Conservation (phyloP, 1,140 invertebrate species). For the Teleopsis dalmanni region DNA sequence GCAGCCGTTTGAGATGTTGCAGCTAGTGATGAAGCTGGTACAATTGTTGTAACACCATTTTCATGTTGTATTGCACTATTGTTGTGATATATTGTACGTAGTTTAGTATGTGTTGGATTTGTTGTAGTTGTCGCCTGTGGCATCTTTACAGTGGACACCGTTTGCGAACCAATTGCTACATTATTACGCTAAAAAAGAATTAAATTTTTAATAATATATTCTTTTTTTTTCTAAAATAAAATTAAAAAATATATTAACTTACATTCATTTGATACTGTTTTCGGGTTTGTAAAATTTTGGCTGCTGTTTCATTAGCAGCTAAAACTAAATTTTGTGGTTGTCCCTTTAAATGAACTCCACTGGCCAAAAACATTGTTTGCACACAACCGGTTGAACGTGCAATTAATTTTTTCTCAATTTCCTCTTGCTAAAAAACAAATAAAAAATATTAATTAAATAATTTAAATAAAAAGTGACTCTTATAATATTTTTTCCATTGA, state of each 20-base stretch:
- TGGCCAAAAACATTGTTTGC: slow-evolving; percentile 29
- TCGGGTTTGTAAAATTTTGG: slow-evolving; percentile 29
- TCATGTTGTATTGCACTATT: slow-evolving; percentile 37
- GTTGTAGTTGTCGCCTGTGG: slow-evolving; percentile 6
- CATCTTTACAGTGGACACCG: slow-evolving; percentile 10
- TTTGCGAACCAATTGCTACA: slow-evolving; percentile 3
- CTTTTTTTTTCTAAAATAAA: too few relatives aligned
- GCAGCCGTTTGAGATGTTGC: slow-evolving; percentile 33
- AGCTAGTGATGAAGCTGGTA: slow-evolving; percentile 36
- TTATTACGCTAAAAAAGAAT: background rate
- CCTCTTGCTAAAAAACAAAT: slow-evolving; percentile 25
- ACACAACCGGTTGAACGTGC: slow-evolving; percentile 13
- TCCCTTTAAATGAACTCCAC: slow-evolving; percentile 29
- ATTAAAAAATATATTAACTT: too few relatives aligned
- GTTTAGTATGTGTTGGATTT: slow-evolving; percentile 18
- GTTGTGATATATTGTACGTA: slow-evolving; percentile 39
- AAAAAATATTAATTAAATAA: background rate
- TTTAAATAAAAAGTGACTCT: background rate
- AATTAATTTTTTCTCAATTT: slow-evolving; percentile 19
- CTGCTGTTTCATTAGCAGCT: slow-evolving; percentile 34
- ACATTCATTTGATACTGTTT: slow-evolving; percentile 16
- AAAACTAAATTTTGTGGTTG: slow-evolving; percentile 36
- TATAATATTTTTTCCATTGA: background rate
- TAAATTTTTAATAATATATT: background rate
- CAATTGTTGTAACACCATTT: slow-evolving; percentile 37